These are phyloP conservation scores for Semnornis frantzii DNA, from an alignment of 2,113 vertebrate species.

Conservation along the genomic window DNA sequence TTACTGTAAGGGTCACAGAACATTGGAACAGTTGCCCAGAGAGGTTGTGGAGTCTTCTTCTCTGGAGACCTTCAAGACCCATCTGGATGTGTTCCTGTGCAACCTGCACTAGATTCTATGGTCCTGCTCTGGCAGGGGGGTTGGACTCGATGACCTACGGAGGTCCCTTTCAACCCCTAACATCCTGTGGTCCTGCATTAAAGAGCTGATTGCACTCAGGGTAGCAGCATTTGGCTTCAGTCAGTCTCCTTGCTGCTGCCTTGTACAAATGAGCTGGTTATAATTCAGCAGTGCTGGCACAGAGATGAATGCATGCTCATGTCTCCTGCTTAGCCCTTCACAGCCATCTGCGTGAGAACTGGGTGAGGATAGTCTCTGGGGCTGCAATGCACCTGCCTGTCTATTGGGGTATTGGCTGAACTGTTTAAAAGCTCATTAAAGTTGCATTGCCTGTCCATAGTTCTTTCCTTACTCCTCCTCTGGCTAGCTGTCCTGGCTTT, in stretches of 20 bases:
- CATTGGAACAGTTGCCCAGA: too few species aligned
- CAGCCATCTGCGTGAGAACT: background rate
- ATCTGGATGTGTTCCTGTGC: too few species aligned
- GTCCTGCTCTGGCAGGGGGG: too few species aligned
- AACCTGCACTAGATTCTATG: too few species aligned
- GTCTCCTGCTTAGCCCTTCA: background rate
- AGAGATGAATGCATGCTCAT: background rate
- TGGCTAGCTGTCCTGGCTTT: slow-evolving; percentile 33
- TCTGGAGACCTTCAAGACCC: too few species aligned
- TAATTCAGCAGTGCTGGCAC: background rate
- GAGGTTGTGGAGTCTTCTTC: too few species aligned
- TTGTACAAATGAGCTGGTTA: background rate
- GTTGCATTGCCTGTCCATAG: background rate
- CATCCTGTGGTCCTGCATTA: background rate
- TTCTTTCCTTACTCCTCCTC: background rate
- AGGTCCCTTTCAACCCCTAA: too few species aligned
- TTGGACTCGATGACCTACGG: too few species aligned
- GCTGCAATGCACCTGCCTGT: background rate
- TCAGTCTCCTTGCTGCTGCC: background rate
- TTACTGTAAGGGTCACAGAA: too few species aligned
- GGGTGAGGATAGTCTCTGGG: background rate
- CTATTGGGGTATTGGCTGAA: background rate
- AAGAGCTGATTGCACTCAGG: background rate
- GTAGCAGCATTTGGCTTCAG: background rate
- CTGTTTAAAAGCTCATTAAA: slow-evolving; percentile 53